Evolutionary conservation across 2,113 vertebrate species (phyloP).

Genomic region (Antidorcas marsupialis): DNA sequence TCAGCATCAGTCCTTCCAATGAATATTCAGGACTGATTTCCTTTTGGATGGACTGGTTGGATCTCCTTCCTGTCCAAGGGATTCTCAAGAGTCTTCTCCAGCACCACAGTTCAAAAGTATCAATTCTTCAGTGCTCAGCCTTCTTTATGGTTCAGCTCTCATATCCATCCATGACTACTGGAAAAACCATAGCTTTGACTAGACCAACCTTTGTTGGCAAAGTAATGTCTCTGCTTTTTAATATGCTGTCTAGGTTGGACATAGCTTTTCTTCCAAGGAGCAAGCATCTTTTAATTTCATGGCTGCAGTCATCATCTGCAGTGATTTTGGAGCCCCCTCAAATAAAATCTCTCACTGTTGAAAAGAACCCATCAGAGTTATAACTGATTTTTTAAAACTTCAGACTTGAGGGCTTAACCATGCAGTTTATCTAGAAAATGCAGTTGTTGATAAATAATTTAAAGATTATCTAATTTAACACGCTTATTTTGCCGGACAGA

Average conservation of each 20-base stretch:
- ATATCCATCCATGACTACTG: background rate
- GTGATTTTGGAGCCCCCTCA: background rate
- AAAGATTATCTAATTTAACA: conserved; percentile 16
- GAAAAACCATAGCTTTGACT: background rate
- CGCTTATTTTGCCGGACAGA: background rate
- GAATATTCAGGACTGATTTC: background rate
- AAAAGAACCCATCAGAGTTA: background rate
- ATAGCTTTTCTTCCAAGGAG: background rate
- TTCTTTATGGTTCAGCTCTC: background rate
- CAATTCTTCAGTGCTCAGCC: background rate
- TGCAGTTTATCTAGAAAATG: conserved; percentile 5
- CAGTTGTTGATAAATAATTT: background rate
- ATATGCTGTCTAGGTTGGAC: background rate
- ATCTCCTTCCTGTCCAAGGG: background rate
- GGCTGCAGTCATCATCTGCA: background rate
- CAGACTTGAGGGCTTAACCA: background rate
- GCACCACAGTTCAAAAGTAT: background rate
- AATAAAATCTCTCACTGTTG: background rate
- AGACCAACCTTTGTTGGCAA: background rate
- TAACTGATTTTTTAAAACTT: background rate
- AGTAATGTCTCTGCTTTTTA: background rate
- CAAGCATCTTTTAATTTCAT: background rate
- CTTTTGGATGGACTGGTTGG: background rate
- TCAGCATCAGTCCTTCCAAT: background rate
- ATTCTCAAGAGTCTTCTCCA: background rate